Evolutionary conservation across 2,888 invertebrate genomes (phyloP).

Genomic region (Herminia tarsipennalis): DNA sequence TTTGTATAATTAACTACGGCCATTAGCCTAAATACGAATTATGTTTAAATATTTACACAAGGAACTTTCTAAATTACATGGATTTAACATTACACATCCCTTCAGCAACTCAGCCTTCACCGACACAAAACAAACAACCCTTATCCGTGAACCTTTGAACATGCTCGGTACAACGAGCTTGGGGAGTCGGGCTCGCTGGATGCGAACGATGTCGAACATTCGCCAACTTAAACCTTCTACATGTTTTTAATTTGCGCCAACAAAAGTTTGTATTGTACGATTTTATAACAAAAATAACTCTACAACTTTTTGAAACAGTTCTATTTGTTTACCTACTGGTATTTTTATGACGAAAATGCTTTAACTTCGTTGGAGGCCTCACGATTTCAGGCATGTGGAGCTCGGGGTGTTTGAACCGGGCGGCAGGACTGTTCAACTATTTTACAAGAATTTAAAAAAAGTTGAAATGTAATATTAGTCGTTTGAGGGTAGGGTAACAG

Average conservation of each 20-base stretch:
- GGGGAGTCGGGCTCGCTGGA: not conserved
- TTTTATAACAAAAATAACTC: not conserved
- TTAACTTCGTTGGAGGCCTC: too few species aligned
- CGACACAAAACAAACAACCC: slow-evolving; percentile 2
- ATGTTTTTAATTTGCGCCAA: slow-evolving; percentile 4
- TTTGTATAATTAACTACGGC: not conserved
- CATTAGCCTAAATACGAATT: not conserved
- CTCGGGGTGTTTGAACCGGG: too few species aligned
- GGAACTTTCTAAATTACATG: not conserved
- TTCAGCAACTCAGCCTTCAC: not conserved
- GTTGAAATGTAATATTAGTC: too few species aligned
- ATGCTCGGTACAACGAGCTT: not conserved
- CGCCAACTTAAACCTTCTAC: not conserved
- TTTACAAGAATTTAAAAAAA: too few species aligned
- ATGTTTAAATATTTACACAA: slow-evolving; percentile 4
- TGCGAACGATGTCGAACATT: not conserved
- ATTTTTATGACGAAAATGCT: too few species aligned
- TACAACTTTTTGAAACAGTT: not conserved
- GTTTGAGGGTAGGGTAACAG: too few species aligned
- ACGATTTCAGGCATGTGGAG: too few species aligned
- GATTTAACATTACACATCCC: slow-evolving; percentile 1
- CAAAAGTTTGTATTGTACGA: not conserved
- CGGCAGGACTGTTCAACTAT: too few species aligned
- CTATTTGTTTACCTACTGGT: too few species aligned
- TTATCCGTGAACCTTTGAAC: slow-evolving; percentile 1